Evolutionary conservation across 2,888 invertebrate species (phyloP).

Genomic region (Chrysodeixis includens): DNA sequence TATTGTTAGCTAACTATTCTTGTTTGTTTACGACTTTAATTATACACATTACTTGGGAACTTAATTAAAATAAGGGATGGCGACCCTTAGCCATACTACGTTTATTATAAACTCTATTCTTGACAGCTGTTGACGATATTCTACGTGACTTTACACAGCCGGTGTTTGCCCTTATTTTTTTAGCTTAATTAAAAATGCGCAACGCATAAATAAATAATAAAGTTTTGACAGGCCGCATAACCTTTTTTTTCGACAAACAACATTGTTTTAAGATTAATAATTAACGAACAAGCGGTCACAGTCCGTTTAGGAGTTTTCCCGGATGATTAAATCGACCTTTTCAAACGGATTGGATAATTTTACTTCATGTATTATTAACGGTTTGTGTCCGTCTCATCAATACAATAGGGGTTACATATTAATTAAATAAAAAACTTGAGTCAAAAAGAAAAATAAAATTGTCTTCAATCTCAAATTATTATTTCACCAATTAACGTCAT

Average conservation of each 20-base stretch:
- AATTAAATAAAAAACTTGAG: too few species aligned
- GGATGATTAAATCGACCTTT: constrained; percentile 24
- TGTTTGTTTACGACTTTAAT: constrained; percentile 70
- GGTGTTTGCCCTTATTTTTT: constrained; percentile 44
- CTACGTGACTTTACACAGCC: constrained; percentile 51
- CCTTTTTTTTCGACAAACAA: constrained; percentile 48
- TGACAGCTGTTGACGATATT: constrained; percentile 67
- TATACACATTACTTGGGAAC: constrained; percentile 66
- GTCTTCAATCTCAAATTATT: too few species aligned
- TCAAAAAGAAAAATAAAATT: too few species aligned
- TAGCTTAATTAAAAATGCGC: constrained; percentile 55
- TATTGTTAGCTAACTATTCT: constrained; percentile 56
- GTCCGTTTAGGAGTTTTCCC: constrained; percentile 32
- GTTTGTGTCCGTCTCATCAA: too few species aligned
- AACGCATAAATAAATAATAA: constrained; percentile 55
- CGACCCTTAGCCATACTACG: constrained; percentile 58
- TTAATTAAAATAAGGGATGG: constrained; percentile 73
- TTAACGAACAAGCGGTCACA: constrained; percentile 33
- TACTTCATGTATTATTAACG: neutral
- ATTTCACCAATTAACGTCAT: too few species aligned
- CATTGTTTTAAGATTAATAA: constrained; percentile 39
- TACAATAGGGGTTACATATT: too few species aligned
- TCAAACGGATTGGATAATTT: neutral
- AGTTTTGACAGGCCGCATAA: constrained; percentile 51
- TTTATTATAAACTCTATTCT: constrained; percentile 63